These are phyloP conservation scores for Garrulus glandarius DNA, from an alignment of 2,797 vertebrate species.

Conservation along the genomic window DNA sequence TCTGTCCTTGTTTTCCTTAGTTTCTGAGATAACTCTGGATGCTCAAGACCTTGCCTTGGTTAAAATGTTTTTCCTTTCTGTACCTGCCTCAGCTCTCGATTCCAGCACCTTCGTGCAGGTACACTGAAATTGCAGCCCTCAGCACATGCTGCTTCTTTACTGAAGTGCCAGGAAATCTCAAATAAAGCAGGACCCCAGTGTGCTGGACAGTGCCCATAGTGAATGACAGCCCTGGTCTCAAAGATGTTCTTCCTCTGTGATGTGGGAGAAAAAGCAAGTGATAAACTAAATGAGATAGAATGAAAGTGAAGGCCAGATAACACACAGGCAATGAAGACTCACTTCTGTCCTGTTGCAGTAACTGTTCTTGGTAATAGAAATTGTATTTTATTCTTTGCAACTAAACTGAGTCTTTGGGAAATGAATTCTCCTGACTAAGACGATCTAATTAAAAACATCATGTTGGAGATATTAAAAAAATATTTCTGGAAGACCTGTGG, in stretches of 20 bases:
- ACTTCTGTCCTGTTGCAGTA: background rate
- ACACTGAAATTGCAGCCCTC: background rate
- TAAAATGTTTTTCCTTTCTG: background rate
- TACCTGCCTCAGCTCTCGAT: background rate
- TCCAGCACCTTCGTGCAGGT: background rate
- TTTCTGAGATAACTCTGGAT: background rate
- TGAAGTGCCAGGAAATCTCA: background rate
- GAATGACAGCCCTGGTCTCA: background rate
- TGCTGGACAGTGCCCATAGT: background rate
- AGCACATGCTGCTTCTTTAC: background rate
- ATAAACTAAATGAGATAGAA: background rate
- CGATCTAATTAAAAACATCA: background rate
- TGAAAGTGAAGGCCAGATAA: background rate
- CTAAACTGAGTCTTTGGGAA: background rate
- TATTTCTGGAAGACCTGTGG: background rate
- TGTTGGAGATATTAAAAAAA: background rate
- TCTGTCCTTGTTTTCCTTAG: background rate
- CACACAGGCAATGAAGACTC: background rate
- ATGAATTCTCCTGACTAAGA: background rate
- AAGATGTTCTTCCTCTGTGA: background rate
- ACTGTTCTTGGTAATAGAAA: background rate
- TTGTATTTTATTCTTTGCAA: background rate
- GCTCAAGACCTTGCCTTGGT: rapidly evolving
- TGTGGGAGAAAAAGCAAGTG: background rate
- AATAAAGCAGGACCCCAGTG: background rate